Evolutionary conservation across 2,113 vertebrate genomes (phyloP).

Genomic region (Albula glossodonta): DNA sequence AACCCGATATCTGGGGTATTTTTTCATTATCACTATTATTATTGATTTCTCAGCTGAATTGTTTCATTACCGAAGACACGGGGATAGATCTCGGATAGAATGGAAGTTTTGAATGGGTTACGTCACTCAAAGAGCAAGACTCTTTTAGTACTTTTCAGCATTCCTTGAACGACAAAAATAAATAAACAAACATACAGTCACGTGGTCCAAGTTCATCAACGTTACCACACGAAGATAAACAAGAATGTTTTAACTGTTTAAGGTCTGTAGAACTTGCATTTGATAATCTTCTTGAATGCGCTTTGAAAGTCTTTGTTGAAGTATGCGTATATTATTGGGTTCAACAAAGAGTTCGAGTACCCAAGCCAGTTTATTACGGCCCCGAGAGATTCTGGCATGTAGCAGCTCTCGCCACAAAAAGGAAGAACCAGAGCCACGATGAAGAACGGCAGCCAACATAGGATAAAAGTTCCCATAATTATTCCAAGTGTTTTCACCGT

Average conservation of each 20-base stretch:
- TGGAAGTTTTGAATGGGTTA: neutral
- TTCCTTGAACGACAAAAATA: conserved; percentile 3
- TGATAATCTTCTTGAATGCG: conserved; percentile 83
- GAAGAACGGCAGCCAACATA: conserved; percentile 84
- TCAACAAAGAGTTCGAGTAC: conserved; percentile 82
- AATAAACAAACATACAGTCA: neutral
- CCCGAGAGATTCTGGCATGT: conserved; percentile 73
- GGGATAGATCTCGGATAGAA: neutral
- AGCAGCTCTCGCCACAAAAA: conserved; percentile 75
- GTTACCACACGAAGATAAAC: conserved; percentile 13
- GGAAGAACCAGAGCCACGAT: conserved; percentile 80
- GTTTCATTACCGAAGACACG: neutral
- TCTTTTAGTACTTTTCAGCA: neutral
- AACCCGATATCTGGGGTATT: neutral
- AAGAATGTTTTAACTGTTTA: conserved; percentile 45
- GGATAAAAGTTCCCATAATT: conserved; percentile 84
- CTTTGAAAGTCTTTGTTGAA: conserved; percentile 87
- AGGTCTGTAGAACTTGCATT: conserved; percentile 89
- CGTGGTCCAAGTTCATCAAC: conserved; percentile 1
- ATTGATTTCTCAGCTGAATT: neutral
- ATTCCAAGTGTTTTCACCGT: conserved; percentile 83
- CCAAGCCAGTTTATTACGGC: conserved; percentile 83
- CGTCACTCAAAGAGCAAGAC: neutral
- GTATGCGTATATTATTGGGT: conserved; percentile 83
- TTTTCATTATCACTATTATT: neutral